These are phyloP conservation scores for Sisor rabdophorus DNA, from an alignment of 2,113 vertebrate species.

Conservation along the genomic window DNA sequence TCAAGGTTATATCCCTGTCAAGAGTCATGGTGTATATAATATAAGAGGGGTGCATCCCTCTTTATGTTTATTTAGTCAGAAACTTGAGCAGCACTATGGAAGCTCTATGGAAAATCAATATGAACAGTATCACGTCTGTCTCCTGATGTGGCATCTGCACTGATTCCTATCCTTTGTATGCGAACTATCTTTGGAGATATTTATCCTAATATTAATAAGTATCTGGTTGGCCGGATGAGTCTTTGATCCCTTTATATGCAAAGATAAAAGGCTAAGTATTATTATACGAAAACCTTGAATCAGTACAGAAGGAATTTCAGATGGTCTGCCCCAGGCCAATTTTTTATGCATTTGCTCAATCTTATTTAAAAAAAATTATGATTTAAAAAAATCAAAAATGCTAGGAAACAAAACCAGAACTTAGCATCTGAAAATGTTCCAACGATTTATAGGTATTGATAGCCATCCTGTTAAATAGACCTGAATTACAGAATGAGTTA, in stretches of 20 bases:
- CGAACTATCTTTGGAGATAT: conserved; percentile 61
- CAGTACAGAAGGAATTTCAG: conserved; percentile 25
- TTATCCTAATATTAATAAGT: conserved; percentile 60
- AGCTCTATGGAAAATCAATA: conserved; percentile 67
- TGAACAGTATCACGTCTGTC: conserved; percentile 55
- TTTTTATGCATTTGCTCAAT: conserved; percentile 52
- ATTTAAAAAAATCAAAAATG: neutral
- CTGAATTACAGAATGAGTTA: conserved; percentile 19
- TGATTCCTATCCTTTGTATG: conserved; percentile 59
- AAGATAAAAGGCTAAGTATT: conserved; percentile 49
- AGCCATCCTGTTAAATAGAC: conserved; percentile 1
- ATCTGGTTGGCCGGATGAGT: conserved; percentile 51
- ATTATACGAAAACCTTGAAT: conserved; percentile 48
- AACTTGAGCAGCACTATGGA: conserved; percentile 56
- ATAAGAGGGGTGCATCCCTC: no score
- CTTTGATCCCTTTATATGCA: conserved; percentile 62
- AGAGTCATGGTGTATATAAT: conserved; percentile 62
- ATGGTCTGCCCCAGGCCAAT: neutral
- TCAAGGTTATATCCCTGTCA: conserved; percentile 56
- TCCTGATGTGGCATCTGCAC: conserved; percentile 52
- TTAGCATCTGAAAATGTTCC: neutral
- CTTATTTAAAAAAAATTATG: conserved; percentile 31
- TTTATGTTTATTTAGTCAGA: conserved; percentile 58
- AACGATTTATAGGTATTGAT: neutral
- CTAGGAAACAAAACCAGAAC: neutral